Base-by-base conservation (phyloP, 1,140 invertebrate species). In the Zaprionus gabonicus region DNA sequence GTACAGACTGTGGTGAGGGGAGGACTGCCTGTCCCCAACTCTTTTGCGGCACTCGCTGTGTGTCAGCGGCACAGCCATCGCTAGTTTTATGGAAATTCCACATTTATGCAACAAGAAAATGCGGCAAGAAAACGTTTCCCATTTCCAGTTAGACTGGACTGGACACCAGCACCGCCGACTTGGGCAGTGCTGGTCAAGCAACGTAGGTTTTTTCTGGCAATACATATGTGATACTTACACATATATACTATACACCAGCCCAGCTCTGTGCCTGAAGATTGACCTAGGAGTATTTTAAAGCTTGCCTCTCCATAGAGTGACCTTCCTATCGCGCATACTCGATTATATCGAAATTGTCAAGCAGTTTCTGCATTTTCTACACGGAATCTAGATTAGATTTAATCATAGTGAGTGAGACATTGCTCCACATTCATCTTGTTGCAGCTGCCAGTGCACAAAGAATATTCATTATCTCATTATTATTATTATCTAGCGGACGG, bases 91-190 rank as follows among this genome's bases (percentile, higher is more conserved):
- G 82, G 79, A 81, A 85, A 86, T 86, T 86, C 82, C 82, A 81
- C 72, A 71, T 79, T 85, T 81, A 86, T 80, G 76, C 80, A 85
- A 85, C 66, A 27, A 70, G 82, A 85, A 85, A 85, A 85, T 75
- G 53, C 78, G 72, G 59, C 78, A 85, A 73, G 78, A 80, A 78
- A 80, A 74, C 69, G 56, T 79, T 80, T 84, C 84, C 78, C 75
- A 60, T 68, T 81, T 78, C 82, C 82, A 85, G 82, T 86, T 86
- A 85, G 74, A 84, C 81, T 75, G 70, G 81, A 83, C 69, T 64
- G 49, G 64, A 34, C 58, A 81, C 68, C 65, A 53, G 49, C 60
- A 12, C 2, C 25, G 12, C 67, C 76, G 69, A 71, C 64, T 58
- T 72, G 82, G 70, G 65, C 68, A 84, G 60, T 78, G 60, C 58